These are phyloP conservation scores for Scolopax bukidnonensis DNA, from an alignment of 2,797 vertebrate genomes.

Conservation along the genomic window DNA sequence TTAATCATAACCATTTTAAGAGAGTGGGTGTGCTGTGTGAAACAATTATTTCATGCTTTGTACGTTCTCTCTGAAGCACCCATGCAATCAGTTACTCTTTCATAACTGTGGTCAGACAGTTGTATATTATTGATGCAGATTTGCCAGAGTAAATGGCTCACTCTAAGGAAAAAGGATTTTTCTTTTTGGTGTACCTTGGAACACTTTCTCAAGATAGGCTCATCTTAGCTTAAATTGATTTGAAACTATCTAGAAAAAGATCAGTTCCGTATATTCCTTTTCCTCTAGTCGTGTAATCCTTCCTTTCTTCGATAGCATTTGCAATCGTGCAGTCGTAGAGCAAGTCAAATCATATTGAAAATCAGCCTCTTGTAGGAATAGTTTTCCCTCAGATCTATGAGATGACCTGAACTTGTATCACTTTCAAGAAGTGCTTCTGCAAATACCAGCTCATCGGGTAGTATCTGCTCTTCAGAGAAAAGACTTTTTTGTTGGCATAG, in stretches of 20 bases:
- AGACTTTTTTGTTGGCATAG: background rate
- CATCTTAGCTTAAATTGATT: background rate
- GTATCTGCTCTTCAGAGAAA: background rate
- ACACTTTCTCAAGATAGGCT: background rate
- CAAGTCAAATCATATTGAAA: background rate
- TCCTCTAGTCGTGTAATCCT: background rate
- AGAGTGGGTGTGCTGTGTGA: background rate
- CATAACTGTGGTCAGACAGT: background rate
- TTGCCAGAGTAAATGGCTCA: background rate
- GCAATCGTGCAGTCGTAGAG: background rate
- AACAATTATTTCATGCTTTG: background rate
- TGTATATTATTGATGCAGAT: background rate
- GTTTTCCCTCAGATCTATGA: background rate
- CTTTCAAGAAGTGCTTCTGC: background rate
- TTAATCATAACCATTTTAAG: background rate
- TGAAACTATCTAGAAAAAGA: background rate
- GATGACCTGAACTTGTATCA: background rate
- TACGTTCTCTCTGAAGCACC: background rate
- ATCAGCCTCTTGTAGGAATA: background rate
- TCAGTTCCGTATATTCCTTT: background rate
- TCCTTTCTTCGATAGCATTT: background rate
- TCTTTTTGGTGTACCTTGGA: background rate
- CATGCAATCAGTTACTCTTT: background rate
- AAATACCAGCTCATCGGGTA: background rate
- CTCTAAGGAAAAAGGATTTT: background rate